These are phyloP conservation scores for Brenthis daphne DNA, from an alignment of 2,888 invertebrate genomes.

Conservation along the genomic window DNA sequence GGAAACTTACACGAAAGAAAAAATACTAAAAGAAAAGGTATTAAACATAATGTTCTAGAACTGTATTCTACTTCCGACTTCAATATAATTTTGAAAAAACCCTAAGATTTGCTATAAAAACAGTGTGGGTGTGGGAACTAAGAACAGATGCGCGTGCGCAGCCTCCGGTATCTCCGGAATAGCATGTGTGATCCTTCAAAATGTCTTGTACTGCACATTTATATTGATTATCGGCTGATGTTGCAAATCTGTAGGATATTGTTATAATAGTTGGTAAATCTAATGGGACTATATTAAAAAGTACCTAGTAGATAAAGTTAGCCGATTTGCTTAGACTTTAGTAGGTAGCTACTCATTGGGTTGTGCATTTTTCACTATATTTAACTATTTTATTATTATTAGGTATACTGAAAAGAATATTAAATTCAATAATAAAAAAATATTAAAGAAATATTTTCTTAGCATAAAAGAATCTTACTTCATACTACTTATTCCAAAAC, in stretches of 20 bases:
- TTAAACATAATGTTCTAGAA: neutral
- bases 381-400: too few species aligned
- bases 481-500: too few species aligned
- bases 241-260: neutral
- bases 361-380: too few species aligned
- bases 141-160: conserved; percentile 62
- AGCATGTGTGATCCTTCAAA: conserved; percentile 49
- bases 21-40: neutral
- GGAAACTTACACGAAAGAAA: neutral
- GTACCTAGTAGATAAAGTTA: too few species aligned
- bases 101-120: conserved; percentile 42
- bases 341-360: too few species aligned
- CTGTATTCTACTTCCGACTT: conserved; percentile 33
- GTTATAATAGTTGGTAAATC: too few species aligned
- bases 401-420: too few species aligned
- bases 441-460: too few species aligned
- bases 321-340: too few species aligned
- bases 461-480: too few species aligned
- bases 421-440: too few species aligned
- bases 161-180: conserved; percentile 42
- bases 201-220: conserved; percentile 14
- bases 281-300: too few species aligned
- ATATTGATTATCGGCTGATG: conserved; percentile 21
- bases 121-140: conserved; percentile 66
- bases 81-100: conserved; percentile 30